Conservation (phyloP, 1,140 invertebrate genomes). For the Pachyrhynchus sulphureomaculatus region DNA sequence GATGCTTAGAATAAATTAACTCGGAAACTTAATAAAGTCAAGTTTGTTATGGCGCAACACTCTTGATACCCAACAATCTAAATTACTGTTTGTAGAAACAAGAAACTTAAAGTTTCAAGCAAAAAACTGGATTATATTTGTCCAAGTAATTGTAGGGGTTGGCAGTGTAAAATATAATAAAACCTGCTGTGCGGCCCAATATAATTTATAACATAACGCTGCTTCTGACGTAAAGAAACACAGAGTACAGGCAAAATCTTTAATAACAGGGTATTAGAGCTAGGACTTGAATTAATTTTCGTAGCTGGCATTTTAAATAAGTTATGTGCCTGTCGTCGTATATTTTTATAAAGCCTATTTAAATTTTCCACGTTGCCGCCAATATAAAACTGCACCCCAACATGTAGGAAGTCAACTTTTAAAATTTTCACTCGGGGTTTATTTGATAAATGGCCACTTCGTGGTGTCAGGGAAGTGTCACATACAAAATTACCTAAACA, state of each 20-base stretch:
- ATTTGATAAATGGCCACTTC: slow-evolving; percentile 46
- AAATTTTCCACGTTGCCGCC: slow-evolving; percentile 39
- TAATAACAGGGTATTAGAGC: slow-evolving; percentile 45
- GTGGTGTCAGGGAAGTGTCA: slow-evolving; percentile 47
- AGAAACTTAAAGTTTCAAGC: background rate
- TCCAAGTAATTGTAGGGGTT: slow-evolving; percentile 24
- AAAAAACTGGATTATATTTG: slow-evolving; percentile 31
- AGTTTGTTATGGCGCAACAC: no score
- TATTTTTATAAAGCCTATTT: slow-evolving; percentile 51
- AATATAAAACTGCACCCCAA: slow-evolving; percentile 31
- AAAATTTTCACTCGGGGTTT: slow-evolving; percentile 29
- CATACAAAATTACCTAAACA: slow-evolving; percentile 21
- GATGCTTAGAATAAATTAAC: background rate
- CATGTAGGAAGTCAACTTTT: slow-evolving; percentile 25
- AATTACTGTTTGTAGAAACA: no score
- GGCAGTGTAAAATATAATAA: slow-evolving; percentile 25
- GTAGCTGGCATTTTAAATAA: slow-evolving; percentile 50
- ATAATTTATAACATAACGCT: slow-evolving; percentile 45
- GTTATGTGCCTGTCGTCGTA: slow-evolving; percentile 49
- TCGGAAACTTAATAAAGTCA: background rate
- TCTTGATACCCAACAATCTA: no score
- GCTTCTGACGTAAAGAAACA: slow-evolving; percentile 45
- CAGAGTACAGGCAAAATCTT: slow-evolving; percentile 34
- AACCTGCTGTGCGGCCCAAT: slow-evolving; percentile 19
- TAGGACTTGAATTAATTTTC: slow-evolving; percentile 49